These are phyloP conservation scores for Etheostoma cragini DNA, from an alignment of 2,113 vertebrate species.

Conservation along the genomic window DNA sequence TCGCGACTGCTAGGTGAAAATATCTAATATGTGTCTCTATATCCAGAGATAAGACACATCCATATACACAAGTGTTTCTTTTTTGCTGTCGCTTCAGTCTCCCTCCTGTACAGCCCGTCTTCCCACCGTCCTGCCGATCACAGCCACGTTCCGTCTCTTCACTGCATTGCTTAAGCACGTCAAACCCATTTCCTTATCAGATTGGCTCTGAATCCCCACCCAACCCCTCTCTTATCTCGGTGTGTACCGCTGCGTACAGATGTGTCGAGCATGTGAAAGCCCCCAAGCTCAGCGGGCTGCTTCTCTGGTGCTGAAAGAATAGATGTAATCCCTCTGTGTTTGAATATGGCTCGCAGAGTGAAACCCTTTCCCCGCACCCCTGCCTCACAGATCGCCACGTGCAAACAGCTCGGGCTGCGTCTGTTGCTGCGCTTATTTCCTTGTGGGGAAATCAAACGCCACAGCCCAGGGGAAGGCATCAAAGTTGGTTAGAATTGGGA, in stretches of 20 bases:
- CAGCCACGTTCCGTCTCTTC: slow-evolving; percentile 12
- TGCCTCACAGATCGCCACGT: slow-evolving; percentile 57
- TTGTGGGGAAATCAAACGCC: neutral
- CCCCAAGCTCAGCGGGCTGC: slow-evolving; percentile 28
- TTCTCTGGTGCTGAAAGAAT: slow-evolving; percentile 54
- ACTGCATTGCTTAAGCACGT: slow-evolving; percentile 6
- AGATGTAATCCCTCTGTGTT: slow-evolving; percentile 75
- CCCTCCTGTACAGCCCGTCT: neutral
- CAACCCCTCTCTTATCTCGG: slow-evolving; percentile 48
- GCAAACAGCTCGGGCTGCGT: slow-evolving; percentile 49
- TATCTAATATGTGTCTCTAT: neutral
- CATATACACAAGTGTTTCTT: neutral
- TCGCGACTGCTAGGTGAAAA: neutral
- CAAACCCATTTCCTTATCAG: slow-evolving; percentile 50
- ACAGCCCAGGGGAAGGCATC: slow-evolving; percentile 1
- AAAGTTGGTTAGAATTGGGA: slow-evolving; percentile 27
- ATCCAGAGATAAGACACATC: neutral
- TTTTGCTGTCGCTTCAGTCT: neutral
- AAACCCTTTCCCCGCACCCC: slow-evolving; percentile 58
- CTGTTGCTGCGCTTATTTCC: slow-evolving; percentile 54
- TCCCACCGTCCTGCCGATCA: slow-evolving; percentile 41
- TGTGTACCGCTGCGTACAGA: slow-evolving; percentile 45
- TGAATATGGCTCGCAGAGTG: slow-evolving; percentile 69
- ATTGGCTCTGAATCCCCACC: slow-evolving; percentile 18
- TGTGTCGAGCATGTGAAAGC: slow-evolving; percentile 54